Percentiles rank a stretch among this genome's conserved stretches.
These are phyloP conservation scores for Aphelenchoides fujianensis DNA, from an alignment of 1,140 invertebrate genomes.

Conservation along the genomic window DNA sequence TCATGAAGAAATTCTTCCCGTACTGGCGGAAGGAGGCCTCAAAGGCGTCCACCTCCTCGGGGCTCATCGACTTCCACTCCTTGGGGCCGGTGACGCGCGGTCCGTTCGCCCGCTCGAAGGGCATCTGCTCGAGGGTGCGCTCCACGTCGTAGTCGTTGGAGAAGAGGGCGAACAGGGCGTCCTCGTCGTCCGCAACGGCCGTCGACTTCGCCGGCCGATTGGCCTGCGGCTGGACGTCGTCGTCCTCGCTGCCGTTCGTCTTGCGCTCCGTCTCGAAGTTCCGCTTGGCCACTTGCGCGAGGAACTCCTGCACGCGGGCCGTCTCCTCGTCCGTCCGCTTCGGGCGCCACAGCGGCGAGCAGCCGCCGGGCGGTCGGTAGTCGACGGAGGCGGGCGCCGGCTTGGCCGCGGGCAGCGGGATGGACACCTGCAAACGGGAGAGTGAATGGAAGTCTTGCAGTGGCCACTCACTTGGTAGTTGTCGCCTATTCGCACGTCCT, in stretches of 20 bases:
- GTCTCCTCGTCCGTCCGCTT: conserved; percentile 15
- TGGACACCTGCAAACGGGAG: conserved; percentile 7
- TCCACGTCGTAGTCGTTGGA: conserved; percentile 21
- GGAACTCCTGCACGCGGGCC: conserved; percentile 1
- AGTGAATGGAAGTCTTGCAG: not conserved
- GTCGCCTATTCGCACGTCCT: conserved; percentile 27
- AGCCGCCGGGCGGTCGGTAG: not conserved
- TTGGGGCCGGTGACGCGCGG: conserved; percentile 40
- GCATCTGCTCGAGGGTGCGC: conserved; percentile 7
- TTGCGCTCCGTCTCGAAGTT: conserved; percentile 6
- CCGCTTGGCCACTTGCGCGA: not conserved
- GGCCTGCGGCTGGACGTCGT: conserved; percentile 11
- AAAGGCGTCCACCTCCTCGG: conserved; percentile 94
- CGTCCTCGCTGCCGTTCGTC: not conserved
- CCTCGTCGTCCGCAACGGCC: conserved; percentile 23
- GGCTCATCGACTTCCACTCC: conserved; percentile 78
- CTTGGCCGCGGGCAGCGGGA: not conserved
- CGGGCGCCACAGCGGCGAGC: not conserved
- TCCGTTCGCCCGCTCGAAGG: conserved; percentile 16
- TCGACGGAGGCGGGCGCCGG: not conserved
- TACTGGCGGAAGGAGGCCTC: conserved; percentile 85
- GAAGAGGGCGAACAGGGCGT: conserved; percentile 23
- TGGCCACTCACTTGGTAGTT: conserved; percentile 31
- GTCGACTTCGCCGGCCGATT: conserved; percentile 14
- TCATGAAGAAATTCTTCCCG: conserved; percentile 92